These are phyloP conservation scores for Sisor rabdophorus DNA, from an alignment of 2,113 vertebrate genomes.

Conservation along the genomic window DNA sequence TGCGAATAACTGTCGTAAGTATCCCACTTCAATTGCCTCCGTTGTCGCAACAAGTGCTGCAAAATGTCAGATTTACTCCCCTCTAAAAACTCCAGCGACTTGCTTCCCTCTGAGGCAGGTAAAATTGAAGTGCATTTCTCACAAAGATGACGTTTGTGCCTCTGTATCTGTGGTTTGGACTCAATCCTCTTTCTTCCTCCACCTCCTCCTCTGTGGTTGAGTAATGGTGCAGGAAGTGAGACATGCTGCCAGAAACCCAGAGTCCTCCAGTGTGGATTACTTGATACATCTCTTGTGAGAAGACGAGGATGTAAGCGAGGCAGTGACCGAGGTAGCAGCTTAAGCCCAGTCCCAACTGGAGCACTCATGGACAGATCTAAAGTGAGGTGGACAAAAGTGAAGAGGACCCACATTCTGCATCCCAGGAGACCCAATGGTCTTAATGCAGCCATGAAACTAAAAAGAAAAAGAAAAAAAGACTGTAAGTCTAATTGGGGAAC, in stretches of 20 bases:
- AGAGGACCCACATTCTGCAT: slow-evolving; percentile 72
- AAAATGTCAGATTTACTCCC: slow-evolving; percentile 50
- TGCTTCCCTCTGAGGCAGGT: slow-evolving; percentile 27
- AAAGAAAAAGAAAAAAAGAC: slow-evolving; percentile 44
- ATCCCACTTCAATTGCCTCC: slow-evolving; percentile 71
- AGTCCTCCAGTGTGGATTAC: slow-evolving; percentile 67
- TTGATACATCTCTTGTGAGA: slow-evolving; percentile 64
- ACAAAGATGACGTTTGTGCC: slow-evolving; percentile 41
- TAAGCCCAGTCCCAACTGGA: slow-evolving; percentile 64
- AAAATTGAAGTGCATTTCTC: slow-evolving; percentile 29
- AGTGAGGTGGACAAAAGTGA: slow-evolving; percentile 74
- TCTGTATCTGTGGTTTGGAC: slow-evolving; percentile 54
- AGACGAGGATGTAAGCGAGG: slow-evolving; percentile 61
- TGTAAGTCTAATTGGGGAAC: slow-evolving; percentile 23
- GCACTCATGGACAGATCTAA: slow-evolving; percentile 73
- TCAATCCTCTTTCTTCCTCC: slow-evolving; percentile 49
- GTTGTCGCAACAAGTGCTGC: slow-evolving; percentile 61
- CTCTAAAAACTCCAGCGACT: slow-evolving; percentile 48
- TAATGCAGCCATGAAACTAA: slow-evolving; percentile 66
- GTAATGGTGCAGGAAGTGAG: slow-evolving; percentile 56
- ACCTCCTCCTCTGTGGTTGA: slow-evolving; percentile 43
- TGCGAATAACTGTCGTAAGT: slow-evolving; percentile 60
- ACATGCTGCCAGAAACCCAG: slow-evolving; percentile 61
- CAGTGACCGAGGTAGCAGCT: slow-evolving; percentile 59
- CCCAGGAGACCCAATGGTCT: slow-evolving; percentile 66